These are phyloP conservation scores for Cheilosia scutellata DNA, from an alignment of 2,888 invertebrate genomes.

Conservation along the genomic window DNA sequence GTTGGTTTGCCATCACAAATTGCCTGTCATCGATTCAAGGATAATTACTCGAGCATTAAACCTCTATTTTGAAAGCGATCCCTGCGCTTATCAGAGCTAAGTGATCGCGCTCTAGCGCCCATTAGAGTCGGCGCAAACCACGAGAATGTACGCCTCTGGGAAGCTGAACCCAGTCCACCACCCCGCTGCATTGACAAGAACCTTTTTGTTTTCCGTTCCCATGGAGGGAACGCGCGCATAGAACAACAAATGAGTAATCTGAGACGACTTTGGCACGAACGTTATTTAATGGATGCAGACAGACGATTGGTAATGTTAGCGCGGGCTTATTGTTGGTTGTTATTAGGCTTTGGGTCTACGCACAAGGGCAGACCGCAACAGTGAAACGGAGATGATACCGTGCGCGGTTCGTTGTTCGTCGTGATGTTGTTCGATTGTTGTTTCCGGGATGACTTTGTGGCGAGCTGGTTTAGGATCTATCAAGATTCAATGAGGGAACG, in stretches of 20 bases:
- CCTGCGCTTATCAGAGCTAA: conserved; percentile 58
- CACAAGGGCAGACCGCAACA: conserved; percentile 69
- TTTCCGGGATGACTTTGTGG: conserved; percentile 72
- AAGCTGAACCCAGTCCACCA: conserved; percentile 30
- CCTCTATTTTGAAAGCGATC: conserved; percentile 59
- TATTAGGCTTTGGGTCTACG: conserved; percentile 42
- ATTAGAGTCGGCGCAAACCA: conserved; percentile 53
- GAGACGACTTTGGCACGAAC: conserved; percentile 74
- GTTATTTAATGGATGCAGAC: conserved; percentile 64
- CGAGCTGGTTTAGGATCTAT: conserved; percentile 54
- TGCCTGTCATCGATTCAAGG: conserved; percentile 72
- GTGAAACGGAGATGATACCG: conserved; percentile 17
- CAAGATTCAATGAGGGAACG: conserved; percentile 58
- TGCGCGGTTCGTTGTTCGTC: conserved; percentile 30
- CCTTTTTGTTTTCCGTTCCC: conserved; percentile 52
- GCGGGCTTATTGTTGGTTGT: conserved; percentile 33
- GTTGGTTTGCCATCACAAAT: conserved; percentile 51
- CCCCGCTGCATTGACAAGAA: conserved; percentile 64
- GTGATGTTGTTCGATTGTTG: conserved; percentile 70
- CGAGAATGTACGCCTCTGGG: conserved; percentile 33
- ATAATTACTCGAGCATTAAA: conserved; percentile 70
- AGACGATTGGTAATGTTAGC: conserved; percentile 68
- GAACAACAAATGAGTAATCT: conserved; percentile 71
- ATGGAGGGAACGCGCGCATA: conserved; percentile 24
- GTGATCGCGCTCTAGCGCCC: conserved; percentile 63